Conservation (phyloP, 2,888 invertebrate genomes). For the Pristionchus maxplancki region DNA sequence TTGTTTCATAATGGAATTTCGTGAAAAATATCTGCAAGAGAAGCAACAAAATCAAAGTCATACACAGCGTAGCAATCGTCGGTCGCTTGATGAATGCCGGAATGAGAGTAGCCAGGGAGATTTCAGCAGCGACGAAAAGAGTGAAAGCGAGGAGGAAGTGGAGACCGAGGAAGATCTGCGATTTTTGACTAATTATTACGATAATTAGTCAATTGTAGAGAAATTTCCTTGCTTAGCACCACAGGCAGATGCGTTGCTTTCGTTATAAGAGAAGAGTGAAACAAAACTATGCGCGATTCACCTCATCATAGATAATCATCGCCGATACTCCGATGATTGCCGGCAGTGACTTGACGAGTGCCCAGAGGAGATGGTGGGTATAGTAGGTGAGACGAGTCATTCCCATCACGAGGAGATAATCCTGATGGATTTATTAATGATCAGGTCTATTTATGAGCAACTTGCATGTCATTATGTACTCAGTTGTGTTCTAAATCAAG, state of each 20-base stretch:
- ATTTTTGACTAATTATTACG: no score
- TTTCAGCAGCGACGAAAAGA: neutral
- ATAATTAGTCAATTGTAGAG: no score
- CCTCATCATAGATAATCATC: slow-evolving; percentile 16
- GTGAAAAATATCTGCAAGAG: no score
- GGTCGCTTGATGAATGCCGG: slow-evolving; percentile 9
- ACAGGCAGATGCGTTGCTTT: no score
- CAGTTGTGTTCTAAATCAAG: no score
- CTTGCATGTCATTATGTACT: no score
- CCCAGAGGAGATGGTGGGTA: slow-evolving; percentile 17
- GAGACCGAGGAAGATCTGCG: neutral
- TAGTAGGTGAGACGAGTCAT: slow-evolving; percentile 30
- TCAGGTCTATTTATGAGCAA: no score
- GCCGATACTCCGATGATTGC: slow-evolving; percentile 5
- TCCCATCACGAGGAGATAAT: slow-evolving; percentile 46
- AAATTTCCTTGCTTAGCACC: neutral
- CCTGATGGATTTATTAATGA: neutral
- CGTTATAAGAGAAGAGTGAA: neutral
- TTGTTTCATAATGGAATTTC: neutral
- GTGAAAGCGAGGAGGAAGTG: slow-evolving; percentile 17
- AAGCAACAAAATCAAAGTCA: neutral
- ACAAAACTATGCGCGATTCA: no score
- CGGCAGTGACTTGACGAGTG: slow-evolving; percentile 4
- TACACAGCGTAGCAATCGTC: slow-evolving; percentile 16
- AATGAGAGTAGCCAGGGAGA: neutral